Base-by-base conservation (phyloP, 2,113 vertebrate species). In the Oreochromis aureus region DNA sequence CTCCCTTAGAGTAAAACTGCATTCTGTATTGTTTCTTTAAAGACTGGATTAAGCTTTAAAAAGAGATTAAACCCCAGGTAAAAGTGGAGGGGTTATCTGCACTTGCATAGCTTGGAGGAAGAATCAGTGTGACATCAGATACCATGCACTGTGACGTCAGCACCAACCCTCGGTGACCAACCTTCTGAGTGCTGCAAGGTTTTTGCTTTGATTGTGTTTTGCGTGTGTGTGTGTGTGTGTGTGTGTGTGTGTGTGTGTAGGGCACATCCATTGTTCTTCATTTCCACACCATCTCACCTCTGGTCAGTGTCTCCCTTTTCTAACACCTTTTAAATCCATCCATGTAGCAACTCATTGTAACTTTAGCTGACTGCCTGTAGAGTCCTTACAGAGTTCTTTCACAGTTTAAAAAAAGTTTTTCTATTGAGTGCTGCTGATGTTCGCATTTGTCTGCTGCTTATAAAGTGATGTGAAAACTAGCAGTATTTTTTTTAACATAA, bases 181-280 rank as follows among this genome's bases (percentile, higher is more conserved):
- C 39, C 66, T 16, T 16, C 80, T 6, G 58, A 91, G 85, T 59
- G 87, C 85, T 84, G 82, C 59, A 8, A 86, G 86, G 82, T 83
- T 84, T 92, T 81, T 86, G 36, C 63, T 91, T 91, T 87, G 82
- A 88, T 89, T 71, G 63, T 59, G 15, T 10, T 18, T 30, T 1
- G 12, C 2, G 51, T 9, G 7, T 3, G 7, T 7, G 15, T 4
- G 6, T 2, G 4, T 6, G 5, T 6, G 1, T 0, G 41, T 0
- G 12, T 2, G 2, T 34, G 39, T 44, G 41, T 44, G 41, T 6
- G 46, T 5, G 48, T 0, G 54, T 39, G 58, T 82, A 22, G 84
- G 80, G 54, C 86, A 87, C 78, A 88, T 69, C 93, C 93, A 91
- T 93, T 94, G 93, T 94, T 94, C 88, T 84, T 76, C 58, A 82